phyloP scores from a whole-genome alignment of 2,113 vertebrate genomes.

The Chrysemys picta region DNA sequence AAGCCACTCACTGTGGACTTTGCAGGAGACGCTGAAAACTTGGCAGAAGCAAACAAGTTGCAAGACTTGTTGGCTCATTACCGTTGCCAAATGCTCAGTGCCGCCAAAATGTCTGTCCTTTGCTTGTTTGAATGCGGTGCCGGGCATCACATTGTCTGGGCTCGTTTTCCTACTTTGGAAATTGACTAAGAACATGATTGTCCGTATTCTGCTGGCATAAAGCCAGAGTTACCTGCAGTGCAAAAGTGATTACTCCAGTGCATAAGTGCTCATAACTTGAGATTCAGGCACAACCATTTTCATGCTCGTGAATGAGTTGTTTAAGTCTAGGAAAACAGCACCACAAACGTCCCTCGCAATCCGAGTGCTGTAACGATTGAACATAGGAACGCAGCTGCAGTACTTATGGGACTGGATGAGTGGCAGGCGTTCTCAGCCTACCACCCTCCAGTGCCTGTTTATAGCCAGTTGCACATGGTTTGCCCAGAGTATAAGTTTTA shows the following conservation, averaged over 20 bases:
- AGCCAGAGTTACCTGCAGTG: neutral
- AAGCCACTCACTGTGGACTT: neutral
- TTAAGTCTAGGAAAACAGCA: neutral
- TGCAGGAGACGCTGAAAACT: neutral
- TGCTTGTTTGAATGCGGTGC: neutral
- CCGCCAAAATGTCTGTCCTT: neutral
- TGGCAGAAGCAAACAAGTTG: rapidly evolving
- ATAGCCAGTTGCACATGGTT: rapidly evolving
- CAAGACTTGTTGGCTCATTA: rapidly evolving
- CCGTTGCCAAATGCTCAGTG: neutral
- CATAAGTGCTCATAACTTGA: rapidly evolving
- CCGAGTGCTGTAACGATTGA: rapidly evolving
- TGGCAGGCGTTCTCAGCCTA: neutral
- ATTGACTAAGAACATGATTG: neutral
- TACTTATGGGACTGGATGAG: neutral
- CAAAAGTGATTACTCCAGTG: neutral
- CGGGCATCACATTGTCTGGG: neutral
- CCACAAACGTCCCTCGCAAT: rapidly evolving
- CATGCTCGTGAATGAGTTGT: neutral
- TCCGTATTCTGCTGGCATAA: neutral
- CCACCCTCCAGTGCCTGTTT: neutral
- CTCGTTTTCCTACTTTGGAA: neutral
- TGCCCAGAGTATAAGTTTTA: neutral
- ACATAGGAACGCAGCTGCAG: neutral
- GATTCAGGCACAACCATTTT: neutral